These are phyloP conservation scores for Prionace glauca DNA, from an alignment of 2,797 vertebrate genomes.

Conservation along the genomic window DNA sequence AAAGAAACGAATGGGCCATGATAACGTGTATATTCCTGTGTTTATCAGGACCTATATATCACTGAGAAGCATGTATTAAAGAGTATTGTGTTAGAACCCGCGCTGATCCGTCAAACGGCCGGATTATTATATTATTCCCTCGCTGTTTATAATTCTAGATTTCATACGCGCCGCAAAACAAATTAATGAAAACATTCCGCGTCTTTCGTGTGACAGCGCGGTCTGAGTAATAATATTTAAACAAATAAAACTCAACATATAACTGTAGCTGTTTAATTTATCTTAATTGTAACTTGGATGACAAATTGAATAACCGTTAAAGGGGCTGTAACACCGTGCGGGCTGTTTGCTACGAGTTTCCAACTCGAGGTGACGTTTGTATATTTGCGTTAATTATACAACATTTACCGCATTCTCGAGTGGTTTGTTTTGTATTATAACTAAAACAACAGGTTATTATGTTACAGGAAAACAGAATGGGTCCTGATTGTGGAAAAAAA, in stretches of 20 bases:
- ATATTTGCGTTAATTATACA: constrained; percentile 51
- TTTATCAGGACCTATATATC: no score
- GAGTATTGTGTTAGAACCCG: neutral
- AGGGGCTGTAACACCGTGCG: constrained; percentile 43
- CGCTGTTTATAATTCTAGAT: neutral
- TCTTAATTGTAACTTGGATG: constrained; percentile 42
- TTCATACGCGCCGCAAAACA: neutral
- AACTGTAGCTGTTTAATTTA: neutral
- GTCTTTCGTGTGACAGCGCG: neutral
- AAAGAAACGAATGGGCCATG: neutral
- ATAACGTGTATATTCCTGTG: no score
- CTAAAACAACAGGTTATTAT: constrained; percentile 43
- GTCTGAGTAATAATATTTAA: neutral
- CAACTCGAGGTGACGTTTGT: constrained; percentile 49
- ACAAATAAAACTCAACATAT: neutral
- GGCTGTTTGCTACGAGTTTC: constrained; percentile 42
- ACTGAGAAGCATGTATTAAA: no score
- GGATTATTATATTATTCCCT: neutral
- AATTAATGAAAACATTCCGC: neutral
- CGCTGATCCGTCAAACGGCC: neutral
- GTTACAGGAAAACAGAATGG: constrained; percentile 42
- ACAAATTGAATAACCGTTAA: constrained; percentile 49
- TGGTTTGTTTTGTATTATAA: constrained; percentile 45
- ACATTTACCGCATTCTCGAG: constrained; percentile 44
- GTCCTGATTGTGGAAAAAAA: neutral